These are phyloP conservation scores for Amblyjoppa proteus DNA, from an alignment of 2,888 invertebrate genomes.

Conservation along the genomic window DNA sequence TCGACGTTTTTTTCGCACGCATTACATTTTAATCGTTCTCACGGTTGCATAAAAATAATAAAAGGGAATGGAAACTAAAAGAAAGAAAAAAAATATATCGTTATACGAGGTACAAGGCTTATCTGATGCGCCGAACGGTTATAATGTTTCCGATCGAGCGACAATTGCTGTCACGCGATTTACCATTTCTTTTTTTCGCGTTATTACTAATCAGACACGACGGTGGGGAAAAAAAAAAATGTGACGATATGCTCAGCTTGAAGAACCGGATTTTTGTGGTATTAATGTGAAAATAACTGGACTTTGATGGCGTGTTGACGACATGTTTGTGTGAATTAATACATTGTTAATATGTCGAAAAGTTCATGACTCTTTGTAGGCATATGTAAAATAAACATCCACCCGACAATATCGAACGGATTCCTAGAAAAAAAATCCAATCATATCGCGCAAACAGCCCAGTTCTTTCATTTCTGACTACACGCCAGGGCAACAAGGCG, in stretches of 20 bases:
- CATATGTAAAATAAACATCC: no score
- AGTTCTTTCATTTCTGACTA: no score
- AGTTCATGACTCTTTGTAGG: no score
- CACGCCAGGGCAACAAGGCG: no score
- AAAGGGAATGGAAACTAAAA: neutral
- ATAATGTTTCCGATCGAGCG: constrained; percentile 7
- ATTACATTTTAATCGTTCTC: constrained; percentile 14
- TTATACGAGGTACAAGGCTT: neutral
- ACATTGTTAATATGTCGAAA: neutral
- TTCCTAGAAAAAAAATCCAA: no score
- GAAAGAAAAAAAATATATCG: neutral
- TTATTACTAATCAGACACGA: neutral
- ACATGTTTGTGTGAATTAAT: neutral
- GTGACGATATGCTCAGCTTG: neutral
- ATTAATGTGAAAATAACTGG: neutral
- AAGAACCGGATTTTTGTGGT: neutral
- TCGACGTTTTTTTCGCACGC: neutral
- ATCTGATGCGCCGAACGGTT: constrained; percentile 10
- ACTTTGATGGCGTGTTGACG: neutral
- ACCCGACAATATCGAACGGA: no score
- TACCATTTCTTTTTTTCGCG: neutral
- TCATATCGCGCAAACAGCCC: no score
- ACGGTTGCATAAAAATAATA: constrained; percentile 8
- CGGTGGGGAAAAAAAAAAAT: neutral
- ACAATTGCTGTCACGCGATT: constrained; percentile 6